These are phyloP conservation scores for Leptarthrus brevirostris DNA, from an alignment of 2,888 invertebrate species.

Conservation along the genomic window DNA sequence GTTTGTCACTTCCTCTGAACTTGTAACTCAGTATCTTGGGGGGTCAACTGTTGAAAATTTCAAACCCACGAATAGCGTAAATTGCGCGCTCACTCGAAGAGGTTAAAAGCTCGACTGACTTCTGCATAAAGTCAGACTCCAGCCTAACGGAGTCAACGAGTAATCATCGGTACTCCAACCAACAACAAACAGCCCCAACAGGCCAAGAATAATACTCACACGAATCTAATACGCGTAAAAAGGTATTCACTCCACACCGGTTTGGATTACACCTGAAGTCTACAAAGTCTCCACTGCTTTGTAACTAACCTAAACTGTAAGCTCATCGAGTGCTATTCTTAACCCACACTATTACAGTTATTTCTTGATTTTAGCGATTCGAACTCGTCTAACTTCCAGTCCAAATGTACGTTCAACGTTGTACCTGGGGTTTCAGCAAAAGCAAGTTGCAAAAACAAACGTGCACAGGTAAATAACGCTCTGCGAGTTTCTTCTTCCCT, in stretches of 20 bases:
- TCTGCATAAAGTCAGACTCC: constrained; percentile 13
- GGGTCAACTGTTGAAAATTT: constrained; percentile 21
- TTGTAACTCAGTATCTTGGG: background rate
- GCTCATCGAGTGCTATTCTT: background rate
- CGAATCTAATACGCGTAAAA: background rate
- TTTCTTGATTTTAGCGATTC: background rate
- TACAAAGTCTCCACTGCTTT: constrained; percentile 33
- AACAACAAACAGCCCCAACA: constrained; percentile 18
- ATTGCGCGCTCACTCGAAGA: constrained; percentile 38
- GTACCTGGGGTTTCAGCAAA: too few species aligned
- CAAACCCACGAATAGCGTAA: constrained; percentile 11
- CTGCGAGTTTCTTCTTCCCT: background rate
- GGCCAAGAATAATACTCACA: background rate
- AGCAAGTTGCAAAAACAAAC: too few species aligned
- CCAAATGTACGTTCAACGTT: too few species aligned
- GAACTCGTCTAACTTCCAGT: too few species aligned
- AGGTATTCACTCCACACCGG: constrained; percentile 28
- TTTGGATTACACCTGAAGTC: constrained; percentile 13
- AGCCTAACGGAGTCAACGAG: constrained; percentile 23
- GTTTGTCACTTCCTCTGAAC: constrained; percentile 35
- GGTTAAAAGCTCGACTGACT: constrained; percentile 43
- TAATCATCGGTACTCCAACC: background rate
- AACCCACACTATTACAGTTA: background rate
- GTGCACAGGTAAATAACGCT: constrained; percentile 25
- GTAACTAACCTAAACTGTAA: background rate